These are phyloP conservation scores for Serrognathus titanus DNA, from an alignment of 2,888 invertebrate genomes.

Conservation along the genomic window DNA sequence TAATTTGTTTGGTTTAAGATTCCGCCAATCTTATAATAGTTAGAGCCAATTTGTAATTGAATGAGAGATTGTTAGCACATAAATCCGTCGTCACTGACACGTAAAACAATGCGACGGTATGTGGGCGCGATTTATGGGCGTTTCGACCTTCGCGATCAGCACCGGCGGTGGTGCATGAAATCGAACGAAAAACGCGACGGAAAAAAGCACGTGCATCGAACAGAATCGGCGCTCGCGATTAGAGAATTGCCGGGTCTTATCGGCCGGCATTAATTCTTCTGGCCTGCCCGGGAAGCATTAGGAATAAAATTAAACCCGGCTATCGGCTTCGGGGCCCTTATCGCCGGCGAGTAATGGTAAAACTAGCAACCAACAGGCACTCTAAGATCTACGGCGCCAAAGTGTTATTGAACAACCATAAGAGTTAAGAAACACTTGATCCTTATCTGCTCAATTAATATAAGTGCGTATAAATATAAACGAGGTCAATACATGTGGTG, in stretches of 20 bases:
- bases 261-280: background rate
- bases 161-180: background rate
- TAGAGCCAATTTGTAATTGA: too few relatives aligned
- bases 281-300: background rate
- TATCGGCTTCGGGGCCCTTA: constrained; percentile 1
- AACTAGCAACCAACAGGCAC: constrained; percentile 7
- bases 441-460: constrained; percentile 21
- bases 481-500: constrained; percentile 10
- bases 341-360: constrained; percentile 8
- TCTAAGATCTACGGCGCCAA: constrained; percentile 21
- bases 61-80: too few relatives aligned
- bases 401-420: constrained; percentile 19
- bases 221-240: background rate
- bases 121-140: background rate
- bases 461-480: constrained; percentile 13
- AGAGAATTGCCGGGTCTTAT: background rate
- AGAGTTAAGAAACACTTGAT: constrained; percentile 25
- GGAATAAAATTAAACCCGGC: constrained; percentile 9
- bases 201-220: background rate
- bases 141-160: background rate
- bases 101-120: too few relatives aligned
- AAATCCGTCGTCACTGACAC: too few relatives aligned
- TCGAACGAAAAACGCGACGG: too few relatives aligned
- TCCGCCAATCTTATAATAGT: too few relatives aligned
- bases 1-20: too few relatives aligned